Conservation (phyloP, 2,797 vertebrate species). For the Propithecus perrieri region DNA sequence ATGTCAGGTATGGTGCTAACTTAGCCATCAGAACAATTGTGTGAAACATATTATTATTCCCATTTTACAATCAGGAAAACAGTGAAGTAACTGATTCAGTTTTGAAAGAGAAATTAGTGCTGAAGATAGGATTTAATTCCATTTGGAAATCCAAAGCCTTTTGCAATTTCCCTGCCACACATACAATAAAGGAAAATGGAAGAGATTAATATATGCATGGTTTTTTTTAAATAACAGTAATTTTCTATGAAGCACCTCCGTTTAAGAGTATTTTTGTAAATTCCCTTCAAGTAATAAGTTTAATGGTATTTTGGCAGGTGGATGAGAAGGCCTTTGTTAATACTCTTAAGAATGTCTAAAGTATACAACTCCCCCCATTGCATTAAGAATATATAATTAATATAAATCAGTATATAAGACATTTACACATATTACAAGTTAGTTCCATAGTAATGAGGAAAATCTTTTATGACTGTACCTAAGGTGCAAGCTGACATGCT, state of each 20-base stretch:
- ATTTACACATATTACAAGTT: background rate
- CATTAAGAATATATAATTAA: background rate
- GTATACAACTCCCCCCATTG: background rate
- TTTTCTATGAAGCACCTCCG: background rate
- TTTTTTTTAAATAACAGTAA: constrained; percentile 6
- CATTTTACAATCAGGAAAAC: background rate
- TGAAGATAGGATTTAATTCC: background rate
- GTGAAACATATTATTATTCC: background rate
- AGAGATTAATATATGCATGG: background rate
- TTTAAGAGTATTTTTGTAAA: background rate
- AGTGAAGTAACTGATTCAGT: background rate
- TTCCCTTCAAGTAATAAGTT: background rate
- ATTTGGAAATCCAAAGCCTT: constrained; percentile 3
- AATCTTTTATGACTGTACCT: background rate
- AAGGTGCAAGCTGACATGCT: background rate
- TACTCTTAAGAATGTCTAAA: background rate
- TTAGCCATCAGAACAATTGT: constrained; percentile 2
- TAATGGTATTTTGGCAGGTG: background rate
- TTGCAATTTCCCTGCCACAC: background rate
- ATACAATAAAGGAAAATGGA: background rate
- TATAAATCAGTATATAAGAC: background rate
- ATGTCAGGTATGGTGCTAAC: background rate
- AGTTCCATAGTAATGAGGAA: background rate
- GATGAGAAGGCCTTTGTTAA: background rate
- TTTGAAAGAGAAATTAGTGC: background rate